phyloP scores from a whole-genome alignment of 2,113 vertebrate genomes.

The Malurus alboscapulatus region DNA sequence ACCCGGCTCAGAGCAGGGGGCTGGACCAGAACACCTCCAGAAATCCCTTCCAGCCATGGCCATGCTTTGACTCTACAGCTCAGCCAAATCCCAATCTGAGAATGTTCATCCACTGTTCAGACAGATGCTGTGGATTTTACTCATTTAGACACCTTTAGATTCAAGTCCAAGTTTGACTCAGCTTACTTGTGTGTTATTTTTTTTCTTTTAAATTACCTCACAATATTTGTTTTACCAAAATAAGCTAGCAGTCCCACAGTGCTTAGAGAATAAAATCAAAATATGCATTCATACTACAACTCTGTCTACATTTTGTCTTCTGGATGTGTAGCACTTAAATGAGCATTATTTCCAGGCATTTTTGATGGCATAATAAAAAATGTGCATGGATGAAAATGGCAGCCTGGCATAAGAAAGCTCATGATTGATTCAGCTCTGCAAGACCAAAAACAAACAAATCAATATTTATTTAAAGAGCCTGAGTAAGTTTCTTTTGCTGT shows the following conservation, averaged over 20 bases:
- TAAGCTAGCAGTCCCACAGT: neutral
- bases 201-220: neutral
- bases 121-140: neutral
- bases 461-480: slow-evolving; percentile 37
- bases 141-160: neutral
- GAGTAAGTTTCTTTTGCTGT: slow-evolving; percentile 7
- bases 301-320: neutral
- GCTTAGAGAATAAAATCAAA: neutral
- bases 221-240: neutral
- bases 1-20: neutral
- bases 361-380: neutral
- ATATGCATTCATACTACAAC: neutral
- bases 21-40: neutral
- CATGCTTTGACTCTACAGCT: neutral
- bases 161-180: neutral
- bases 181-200: neutral
- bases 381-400: neutral
- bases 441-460: slow-evolving; percentile 34
- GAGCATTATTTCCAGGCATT: neutral
- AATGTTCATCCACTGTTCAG: neutral
- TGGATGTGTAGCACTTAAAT: neutral
- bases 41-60: neutral
- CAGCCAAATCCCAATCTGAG: neutral
- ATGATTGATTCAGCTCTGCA: slow-evolving; percentile 15
- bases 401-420: neutral